Conservation (phyloP, 2,888 invertebrate species). For the Antheraea yamamai region DNA sequence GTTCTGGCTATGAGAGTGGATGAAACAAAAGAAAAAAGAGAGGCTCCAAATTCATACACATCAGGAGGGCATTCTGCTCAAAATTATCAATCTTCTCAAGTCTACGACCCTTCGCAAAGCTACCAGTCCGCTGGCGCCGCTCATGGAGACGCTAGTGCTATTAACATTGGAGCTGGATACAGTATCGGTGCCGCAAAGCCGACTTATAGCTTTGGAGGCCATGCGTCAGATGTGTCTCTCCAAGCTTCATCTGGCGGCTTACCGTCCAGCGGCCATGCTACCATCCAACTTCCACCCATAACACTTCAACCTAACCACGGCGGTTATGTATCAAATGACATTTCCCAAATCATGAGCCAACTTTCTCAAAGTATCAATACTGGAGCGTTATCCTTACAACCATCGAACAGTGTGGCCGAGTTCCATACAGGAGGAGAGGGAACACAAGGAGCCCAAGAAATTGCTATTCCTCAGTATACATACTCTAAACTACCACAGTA, state of each 20-base stretch:
- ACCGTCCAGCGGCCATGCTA: conserved; percentile 56
- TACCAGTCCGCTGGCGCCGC: conserved; percentile 48
- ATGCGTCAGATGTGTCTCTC: conserved; percentile 50
- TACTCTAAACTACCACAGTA: conserved; percentile 64
- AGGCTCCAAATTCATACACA: conserved; percentile 60
- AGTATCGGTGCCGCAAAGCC: conserved; percentile 73
- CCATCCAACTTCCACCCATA: conserved; percentile 66
- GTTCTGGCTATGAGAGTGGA: conserved; percentile 58
- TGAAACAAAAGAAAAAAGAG: conserved; percentile 71
- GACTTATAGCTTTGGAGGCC: conserved; percentile 55
- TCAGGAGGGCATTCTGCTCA: conserved; percentile 35
- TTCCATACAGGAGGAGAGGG: conserved; percentile 57
- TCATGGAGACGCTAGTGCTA: conserved; percentile 68
- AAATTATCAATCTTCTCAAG: conserved; percentile 30
- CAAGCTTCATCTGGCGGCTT: conserved; percentile 57
- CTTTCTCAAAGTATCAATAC: conserved; percentile 64
- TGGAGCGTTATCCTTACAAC: conserved; percentile 61
- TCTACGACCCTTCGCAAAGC: conserved; percentile 24
- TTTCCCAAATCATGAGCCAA: conserved; percentile 72
- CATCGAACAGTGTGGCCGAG: conserved; percentile 54
- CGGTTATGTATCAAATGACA: conserved; percentile 53
- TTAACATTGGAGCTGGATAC: conserved; percentile 75
- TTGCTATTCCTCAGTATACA: conserved; percentile 55
- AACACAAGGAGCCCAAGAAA: conserved; percentile 53
- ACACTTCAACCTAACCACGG: conserved; percentile 63